Evolutionary conservation across 2,888 invertebrate genomes (phyloP).

Genomic region (Plagodis pulveraria): DNA sequence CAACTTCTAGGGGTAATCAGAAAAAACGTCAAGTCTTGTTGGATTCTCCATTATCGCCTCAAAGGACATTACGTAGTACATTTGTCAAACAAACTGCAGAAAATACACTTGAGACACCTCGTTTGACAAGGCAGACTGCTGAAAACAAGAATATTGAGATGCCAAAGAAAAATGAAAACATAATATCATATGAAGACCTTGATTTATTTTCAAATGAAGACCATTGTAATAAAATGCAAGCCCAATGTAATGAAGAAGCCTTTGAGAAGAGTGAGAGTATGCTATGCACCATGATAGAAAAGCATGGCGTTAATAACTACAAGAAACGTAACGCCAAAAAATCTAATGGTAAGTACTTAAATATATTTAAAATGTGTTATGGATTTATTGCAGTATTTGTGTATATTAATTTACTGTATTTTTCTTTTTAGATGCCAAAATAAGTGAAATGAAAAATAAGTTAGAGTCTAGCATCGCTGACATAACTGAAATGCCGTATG

Average conservation of each 20-base stretch:
- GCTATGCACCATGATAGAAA: conserved; percentile 63
- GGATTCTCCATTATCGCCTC: background rate
- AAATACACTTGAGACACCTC: background rate
- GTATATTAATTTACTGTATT: background rate
- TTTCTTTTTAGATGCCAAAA: conserved; percentile 48
- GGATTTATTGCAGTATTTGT: background rate
- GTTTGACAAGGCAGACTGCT: background rate
- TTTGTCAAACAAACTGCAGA: conserved; percentile 3
- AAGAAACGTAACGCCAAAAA: conserved; percentile 44
- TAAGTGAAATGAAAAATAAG: conserved; percentile 46
- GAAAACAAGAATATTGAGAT: background rate
- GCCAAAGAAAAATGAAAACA: conserved; percentile 8
- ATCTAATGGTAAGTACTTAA: conserved; percentile 53
- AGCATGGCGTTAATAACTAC: conserved; percentile 50
- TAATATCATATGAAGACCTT: conserved; percentile 49
- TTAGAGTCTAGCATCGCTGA: conserved; percentile 53
- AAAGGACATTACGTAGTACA: conserved; percentile 20
- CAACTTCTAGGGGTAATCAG: background rate
- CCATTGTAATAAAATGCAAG: conserved; percentile 5
- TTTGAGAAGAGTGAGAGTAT: conserved; percentile 51
- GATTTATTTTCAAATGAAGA: conserved; percentile 45
- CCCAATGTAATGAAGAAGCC: conserved; percentile 7
- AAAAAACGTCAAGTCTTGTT: background rate
- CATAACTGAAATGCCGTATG: conserved; percentile 48
- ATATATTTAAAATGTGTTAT: too few species aligned